Evolutionary conservation across 2,888 invertebrate genomes (phyloP).

Genomic region (Masnerella sp.): DNA sequence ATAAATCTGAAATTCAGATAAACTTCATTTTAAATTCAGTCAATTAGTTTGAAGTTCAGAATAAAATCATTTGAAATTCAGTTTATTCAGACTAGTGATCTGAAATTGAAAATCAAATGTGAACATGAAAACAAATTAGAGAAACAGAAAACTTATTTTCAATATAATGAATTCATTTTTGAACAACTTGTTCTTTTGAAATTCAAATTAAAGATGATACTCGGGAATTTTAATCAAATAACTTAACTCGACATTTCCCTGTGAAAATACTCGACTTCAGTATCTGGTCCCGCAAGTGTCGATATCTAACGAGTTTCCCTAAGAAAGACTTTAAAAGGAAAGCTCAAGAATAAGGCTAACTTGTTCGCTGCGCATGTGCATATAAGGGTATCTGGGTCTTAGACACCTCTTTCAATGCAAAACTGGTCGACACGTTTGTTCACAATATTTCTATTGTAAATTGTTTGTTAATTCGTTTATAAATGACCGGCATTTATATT

Average conservation of each 20-base stretch:
- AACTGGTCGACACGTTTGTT: neutral
- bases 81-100: too few relatives aligned
- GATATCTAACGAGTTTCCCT: constrained; percentile 39
- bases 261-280: constrained; percentile 7
- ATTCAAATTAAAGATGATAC: neutral
- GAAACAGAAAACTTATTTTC: too few relatives aligned
- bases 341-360: constrained; percentile 45
- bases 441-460: constrained; percentile 12
- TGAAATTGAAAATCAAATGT: too few relatives aligned
- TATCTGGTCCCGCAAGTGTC: neutral
- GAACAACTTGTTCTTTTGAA: neutral
- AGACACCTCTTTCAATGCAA: constrained; percentile 17
- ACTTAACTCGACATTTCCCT: neutral
- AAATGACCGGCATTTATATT: constrained; percentile 7
- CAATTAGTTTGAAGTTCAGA: too few relatives aligned
- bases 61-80: too few relatives aligned
- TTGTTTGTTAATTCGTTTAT: constrained; percentile 9
- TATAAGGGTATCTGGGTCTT: constrained; percentile 48
- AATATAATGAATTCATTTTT: too few relatives aligned
- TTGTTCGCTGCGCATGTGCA: constrained; percentile 20
- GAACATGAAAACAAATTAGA: too few relatives aligned
- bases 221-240: constrained; percentile 6
- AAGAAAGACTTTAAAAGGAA: constrained; percentile 37
- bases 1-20: too few relatives aligned
- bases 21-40: too few relatives aligned